Base-by-base conservation (phyloP, 2,113 vertebrate genomes). In the Rissa tridactyla region DNA sequence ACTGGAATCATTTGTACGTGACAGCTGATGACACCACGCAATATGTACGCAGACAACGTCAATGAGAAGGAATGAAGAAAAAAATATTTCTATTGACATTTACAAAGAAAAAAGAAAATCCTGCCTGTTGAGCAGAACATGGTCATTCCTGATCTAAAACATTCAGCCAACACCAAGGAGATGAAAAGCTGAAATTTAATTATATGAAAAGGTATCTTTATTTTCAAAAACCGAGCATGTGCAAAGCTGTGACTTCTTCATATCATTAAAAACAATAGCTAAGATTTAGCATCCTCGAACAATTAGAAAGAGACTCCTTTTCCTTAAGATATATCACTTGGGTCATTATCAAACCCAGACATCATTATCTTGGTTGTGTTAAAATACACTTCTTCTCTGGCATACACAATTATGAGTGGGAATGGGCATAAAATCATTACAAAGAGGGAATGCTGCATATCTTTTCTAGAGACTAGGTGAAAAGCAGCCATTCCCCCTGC, bases 131-230 rank as follows among this genome's bases (percentile, higher is more conserved):
- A 79, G 34, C 40, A 82, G 51, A 82, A 44, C 71, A 42, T 61
- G 42, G 52, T 36, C 51, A 85, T 65, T 26, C 17, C 34, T 76
- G 40, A 71, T 52, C 22, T 40, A 65, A 93, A 90, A 76, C 21
- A 13, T 61, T 90, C 87, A 42, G 34, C 49, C 82, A 77, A 88
- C 66, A 89, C 8, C 26, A 82, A 79, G 40, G 66, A 84, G 71
- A 89, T 76, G 27, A 82, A 94, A 93, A 90, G 46, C 27, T 92
- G 58, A 60, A 34, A 65, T 80, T 72, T 76, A 46, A 29, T 81
- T 75, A 65, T 44, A 83, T 75, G 69, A 47, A 82, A 94, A 75
- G 32, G 11, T 77, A 88, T 65, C 82, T 97, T 95, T 97, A 97
- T 96, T 96, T 73, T 18, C 5, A 17, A 81, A 85, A 71, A 66